Evolutionary conservation across 2,113 vertebrate species (phyloP), one percentile per base, ranked within the genome.

Genomic region (Platysteira castanea): DNA sequence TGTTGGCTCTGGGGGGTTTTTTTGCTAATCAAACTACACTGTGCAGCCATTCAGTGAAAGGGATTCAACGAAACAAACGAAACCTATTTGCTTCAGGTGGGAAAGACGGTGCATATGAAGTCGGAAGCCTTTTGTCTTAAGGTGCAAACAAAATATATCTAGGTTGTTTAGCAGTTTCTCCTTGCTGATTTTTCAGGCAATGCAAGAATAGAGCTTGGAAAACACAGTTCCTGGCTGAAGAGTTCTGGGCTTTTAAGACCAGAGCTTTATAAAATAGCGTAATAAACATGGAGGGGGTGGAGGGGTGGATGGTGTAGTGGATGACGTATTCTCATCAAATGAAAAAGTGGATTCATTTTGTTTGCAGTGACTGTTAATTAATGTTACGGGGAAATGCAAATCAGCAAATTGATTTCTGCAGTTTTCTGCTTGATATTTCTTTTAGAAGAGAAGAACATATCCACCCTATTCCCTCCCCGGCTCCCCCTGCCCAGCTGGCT

Each of bases 401-500:
- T 24, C 15, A 35, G 46, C n/a, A 77, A 52, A 49, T 24, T 13
- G 18, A 27, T 63, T 65, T 77, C 26, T 69, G 23, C 1, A 1
- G 11, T 52, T 80, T 60, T 11, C 41, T 46, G 12, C 41, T 24
- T 33, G 10, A 3, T 54, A 3, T 19, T 42, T n/a, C 12, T 65
- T 78, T 47, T 6, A 47, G 24, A 76, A 63, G 23, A 52, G 20
- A 69, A 73, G 9, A 71, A 17, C 2, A 5, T 39, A 18, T 12
- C 13, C 7, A 7, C 20, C 3, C 12, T 35, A 1, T 15, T 60
- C 4, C 7, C 11, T n/a, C 22, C 19, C 37, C 5, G 10, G 33
- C 39, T 61, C 18, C 15, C 13, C 27, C 13, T 2, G 1, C 20
- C 33, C 20, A 37, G 4, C 68, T 37, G 71, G 11, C 23, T 21